Percentiles rank a stretch among this genome's conserved stretches.
Evolutionary conservation across 2,888 invertebrate species (phyloP).

Genomic region (Emmelina monodactyla): DNA sequence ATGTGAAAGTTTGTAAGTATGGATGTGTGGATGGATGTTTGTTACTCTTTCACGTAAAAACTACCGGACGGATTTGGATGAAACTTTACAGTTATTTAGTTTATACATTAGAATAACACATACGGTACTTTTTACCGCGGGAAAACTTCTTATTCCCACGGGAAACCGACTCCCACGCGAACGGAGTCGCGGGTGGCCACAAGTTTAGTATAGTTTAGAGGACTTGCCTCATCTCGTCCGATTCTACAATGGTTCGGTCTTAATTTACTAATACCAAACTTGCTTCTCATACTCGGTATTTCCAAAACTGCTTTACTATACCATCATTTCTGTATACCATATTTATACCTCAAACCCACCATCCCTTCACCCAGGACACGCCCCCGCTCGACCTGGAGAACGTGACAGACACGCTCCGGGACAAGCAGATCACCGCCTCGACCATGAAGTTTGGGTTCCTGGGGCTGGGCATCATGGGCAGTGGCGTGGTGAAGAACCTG

Average conservation of each 20-base stretch:
- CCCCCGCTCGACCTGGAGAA: constrained; percentile 80
- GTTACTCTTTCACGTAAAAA: no score
- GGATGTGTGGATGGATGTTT: no score
- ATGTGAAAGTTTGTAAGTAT: no score
- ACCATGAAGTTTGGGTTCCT: constrained; percentile 91
- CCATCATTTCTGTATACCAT: background rate
- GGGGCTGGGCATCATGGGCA: constrained; percentile 95
- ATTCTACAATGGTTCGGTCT: background rate
- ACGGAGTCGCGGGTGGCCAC: no score
- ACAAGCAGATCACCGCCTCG: constrained; percentile 87
- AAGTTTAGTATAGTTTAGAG: no score
- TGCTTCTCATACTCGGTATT: background rate
- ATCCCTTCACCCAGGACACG: constrained; percentile 70
- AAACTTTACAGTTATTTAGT: no score
- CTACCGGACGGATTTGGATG: no score
- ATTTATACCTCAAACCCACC: constrained; percentile 6
- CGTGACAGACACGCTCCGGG: constrained; percentile 78
- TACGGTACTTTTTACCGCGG: no score
- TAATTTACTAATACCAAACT: background rate
- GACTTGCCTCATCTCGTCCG: no score
- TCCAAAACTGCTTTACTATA: background rate
- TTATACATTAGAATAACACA: no score
- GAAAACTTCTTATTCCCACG: no score
- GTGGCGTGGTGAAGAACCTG: constrained; percentile 93
- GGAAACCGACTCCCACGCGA: no score